Conservation (phyloP, 2,797 vertebrate genomes). For the Arvicola amphibius region DNA sequence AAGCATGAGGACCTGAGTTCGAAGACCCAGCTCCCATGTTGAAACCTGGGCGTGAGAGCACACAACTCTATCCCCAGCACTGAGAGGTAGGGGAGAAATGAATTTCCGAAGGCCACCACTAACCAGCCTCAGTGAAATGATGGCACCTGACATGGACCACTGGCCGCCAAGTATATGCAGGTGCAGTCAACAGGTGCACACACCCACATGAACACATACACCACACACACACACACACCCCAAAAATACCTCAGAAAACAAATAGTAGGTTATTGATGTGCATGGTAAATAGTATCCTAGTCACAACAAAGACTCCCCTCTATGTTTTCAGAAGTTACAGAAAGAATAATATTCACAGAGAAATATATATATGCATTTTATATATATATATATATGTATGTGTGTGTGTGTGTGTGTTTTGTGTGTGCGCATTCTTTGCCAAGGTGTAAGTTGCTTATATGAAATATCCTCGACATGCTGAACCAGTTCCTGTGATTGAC, state of each 20-base stretch:
- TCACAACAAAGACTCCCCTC: not conserved
- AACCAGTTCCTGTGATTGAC: not conserved
- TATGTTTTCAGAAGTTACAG: not conserved
- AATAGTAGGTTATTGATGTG: not conserved
- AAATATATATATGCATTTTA: not conserved
- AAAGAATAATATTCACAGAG: not conserved
- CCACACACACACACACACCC: not conserved
- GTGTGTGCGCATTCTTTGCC: not conserved
- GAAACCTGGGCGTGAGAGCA: not conserved
- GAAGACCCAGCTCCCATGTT: not conserved
- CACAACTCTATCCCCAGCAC: too few species aligned
- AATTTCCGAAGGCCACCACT: not conserved
- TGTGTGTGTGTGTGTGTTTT: too few species aligned
- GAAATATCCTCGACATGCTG: not conserved
- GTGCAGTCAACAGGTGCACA: not conserved
- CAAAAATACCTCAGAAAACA: not conserved
- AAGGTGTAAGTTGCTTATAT: not conserved
- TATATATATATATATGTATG: not conserved
- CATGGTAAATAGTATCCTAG: not conserved
- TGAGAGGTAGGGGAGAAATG: not conserved
- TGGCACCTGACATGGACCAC: not conserved
- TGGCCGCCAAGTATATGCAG: not conserved
- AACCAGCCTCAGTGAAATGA: not conserved
- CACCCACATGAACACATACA: not conserved
- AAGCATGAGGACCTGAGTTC: not conserved